phyloP scores from a whole-genome alignment of 1,140 invertebrate genomes.

The Eriosoma lanigerum region DNA sequence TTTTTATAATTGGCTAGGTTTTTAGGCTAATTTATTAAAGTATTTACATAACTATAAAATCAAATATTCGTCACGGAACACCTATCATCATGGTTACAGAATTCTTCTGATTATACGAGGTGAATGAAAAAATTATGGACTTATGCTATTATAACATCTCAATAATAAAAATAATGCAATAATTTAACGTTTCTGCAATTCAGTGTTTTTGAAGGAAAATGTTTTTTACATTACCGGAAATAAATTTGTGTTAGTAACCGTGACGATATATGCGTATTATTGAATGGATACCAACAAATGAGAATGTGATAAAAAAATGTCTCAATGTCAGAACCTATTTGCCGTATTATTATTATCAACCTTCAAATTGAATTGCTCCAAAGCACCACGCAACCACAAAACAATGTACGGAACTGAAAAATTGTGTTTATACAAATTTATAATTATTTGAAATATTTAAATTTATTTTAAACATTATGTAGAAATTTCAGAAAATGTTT shows the following conservation, averaged over 20 bases:
- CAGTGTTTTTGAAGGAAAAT: constrained; percentile 33
- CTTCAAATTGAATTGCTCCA: constrained; percentile 26
- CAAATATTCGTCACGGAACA: constrained; percentile 37
- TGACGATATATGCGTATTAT: constrained; percentile 43
- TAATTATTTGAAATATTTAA: too few relatives aligned
- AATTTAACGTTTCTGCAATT: constrained; percentile 28
- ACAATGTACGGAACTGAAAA: constrained; percentile 7
- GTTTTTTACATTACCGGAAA: constrained; percentile 36
- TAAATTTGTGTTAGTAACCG: constrained; percentile 35
- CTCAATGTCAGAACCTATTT: constrained; percentile 49
- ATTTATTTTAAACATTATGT: too few relatives aligned
- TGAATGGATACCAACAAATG: constrained; percentile 36
- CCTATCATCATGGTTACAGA: constrained; percentile 9
- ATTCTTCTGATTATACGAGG: constrained; percentile 12
- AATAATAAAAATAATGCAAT: constrained; percentile 31
- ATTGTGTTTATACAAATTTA: too few relatives aligned
- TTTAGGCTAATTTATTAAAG: background rate
- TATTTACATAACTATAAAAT: constrained; percentile 8
- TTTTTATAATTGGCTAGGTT: background rate
- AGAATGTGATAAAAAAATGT: constrained; percentile 47
- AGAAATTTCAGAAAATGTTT: too few relatives aligned
- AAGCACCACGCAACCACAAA: constrained; percentile 18
- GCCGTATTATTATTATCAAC: constrained; percentile 23
- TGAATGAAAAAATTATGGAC: background rate
- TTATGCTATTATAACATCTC: constrained; percentile 24